These are phyloP conservation scores for Elymnias hypermnestra DNA, from an alignment of 1,140 invertebrate genomes.

Conservation along the genomic window DNA sequence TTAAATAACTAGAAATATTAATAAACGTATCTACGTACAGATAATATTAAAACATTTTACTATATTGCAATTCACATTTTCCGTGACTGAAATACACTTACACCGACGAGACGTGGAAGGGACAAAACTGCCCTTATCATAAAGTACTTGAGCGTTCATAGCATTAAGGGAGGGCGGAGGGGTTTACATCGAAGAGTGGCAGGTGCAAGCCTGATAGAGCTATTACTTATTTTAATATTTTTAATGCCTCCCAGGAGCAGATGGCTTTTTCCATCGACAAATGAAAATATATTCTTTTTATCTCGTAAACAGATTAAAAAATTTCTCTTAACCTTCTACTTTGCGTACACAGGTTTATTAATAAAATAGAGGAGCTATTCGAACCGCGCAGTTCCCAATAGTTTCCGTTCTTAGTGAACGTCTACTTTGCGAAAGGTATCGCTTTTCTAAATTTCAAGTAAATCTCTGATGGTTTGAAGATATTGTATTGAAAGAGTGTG, in stretches of 20 bases:
- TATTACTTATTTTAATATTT: constrained; percentile 69
- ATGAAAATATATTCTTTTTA: constrained; percentile 27
- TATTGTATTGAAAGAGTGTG: no score
- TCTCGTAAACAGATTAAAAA: constrained; percentile 4
- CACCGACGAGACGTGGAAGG: constrained; percentile 8
- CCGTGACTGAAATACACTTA: constrained; percentile 7
- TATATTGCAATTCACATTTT: constrained; percentile 6
- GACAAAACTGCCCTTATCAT: constrained; percentile 16
- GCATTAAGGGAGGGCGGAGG: not conserved
- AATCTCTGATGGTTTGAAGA: no score
- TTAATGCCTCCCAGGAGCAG: constrained; percentile 44
- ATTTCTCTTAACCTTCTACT: not conserved
- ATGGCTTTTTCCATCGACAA: constrained; percentile 33
- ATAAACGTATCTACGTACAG: no score
- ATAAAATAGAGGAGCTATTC: no score
- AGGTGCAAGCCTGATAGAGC: constrained; percentile 59
- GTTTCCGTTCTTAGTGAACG: no score
- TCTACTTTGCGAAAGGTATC: no score
- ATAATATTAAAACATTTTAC: not conserved
- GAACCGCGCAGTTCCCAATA: no score
- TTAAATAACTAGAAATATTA: no score
- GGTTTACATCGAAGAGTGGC: constrained; percentile 23
- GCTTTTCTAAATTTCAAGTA: no score
- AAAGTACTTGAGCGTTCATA: constrained; percentile 13
- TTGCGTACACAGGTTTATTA: no score